These are phyloP conservation scores for Conops quadrifasciatus DNA, from an alignment of 2,888 invertebrate genomes.

Conservation along the genomic window DNA sequence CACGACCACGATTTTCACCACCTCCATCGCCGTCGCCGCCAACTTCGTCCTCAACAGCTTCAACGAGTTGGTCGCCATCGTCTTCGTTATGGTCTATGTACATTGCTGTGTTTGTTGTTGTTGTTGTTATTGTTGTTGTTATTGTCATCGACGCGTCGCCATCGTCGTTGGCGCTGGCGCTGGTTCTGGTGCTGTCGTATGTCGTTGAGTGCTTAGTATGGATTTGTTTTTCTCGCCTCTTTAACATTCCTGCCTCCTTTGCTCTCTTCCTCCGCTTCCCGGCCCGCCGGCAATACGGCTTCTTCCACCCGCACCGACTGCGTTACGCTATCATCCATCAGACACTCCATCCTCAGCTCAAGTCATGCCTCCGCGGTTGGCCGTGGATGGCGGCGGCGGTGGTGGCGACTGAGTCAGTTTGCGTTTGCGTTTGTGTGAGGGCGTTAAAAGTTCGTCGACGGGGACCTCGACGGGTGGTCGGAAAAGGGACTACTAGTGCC, in stretches of 20 bases:
- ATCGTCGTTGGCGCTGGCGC: too few species aligned
- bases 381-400: background rate
- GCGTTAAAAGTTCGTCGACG: constrained; percentile 1
- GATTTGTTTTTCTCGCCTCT: background rate
- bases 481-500: too few species aligned
- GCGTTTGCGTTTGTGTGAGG: background rate
- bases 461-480: background rate
- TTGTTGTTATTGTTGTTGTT: too few species aligned
- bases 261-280: background rate
- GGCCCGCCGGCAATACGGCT: too few species aligned
- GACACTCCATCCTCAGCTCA: background rate
- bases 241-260: background rate
- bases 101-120: too few species aligned
- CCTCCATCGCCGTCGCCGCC: constrained; percentile 18
- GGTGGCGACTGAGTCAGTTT: background rate
- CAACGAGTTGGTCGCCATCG: constrained; percentile 1
- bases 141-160: too few species aligned
- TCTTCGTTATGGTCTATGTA: too few species aligned
- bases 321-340: background rate
- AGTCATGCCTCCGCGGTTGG: too few species aligned
- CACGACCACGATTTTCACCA: background rate
- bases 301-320: too few species aligned
- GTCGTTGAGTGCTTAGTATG: constrained; percentile 8
- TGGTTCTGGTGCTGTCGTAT: background rate
- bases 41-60: background rate